These are phyloP conservation scores for Gnathochromis pfefferi DNA, from an alignment of 2,113 vertebrate genomes.

Conservation along the genomic window DNA sequence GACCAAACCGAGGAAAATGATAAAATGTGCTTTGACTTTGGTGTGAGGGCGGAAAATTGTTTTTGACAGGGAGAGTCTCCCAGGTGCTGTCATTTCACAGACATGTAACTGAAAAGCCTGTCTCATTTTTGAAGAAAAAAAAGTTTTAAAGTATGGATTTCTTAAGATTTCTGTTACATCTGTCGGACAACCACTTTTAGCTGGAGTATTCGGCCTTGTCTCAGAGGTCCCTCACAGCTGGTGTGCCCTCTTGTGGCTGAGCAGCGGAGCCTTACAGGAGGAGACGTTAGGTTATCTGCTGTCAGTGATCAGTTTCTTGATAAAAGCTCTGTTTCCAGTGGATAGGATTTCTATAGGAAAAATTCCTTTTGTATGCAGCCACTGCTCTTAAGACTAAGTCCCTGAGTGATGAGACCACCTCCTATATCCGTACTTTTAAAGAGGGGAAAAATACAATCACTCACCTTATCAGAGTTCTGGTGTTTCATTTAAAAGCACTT, in stretches of 20 bases:
- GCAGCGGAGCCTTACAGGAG: neutral
- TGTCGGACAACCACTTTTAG: neutral
- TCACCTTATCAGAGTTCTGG: neutral
- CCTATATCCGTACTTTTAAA: neutral
- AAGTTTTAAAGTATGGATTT: neutral
- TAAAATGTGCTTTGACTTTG: neutral
- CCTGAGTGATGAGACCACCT: neutral
- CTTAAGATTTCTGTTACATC: neutral
- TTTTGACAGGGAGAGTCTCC: neutral
- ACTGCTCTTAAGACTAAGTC: neutral
- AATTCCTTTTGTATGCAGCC: neutral
- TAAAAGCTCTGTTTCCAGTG: neutral
- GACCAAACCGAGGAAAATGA: neutral
- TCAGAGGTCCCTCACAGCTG: neutral
- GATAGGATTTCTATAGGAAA: neutral
- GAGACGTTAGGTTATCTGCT: neutral
- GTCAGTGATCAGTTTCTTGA: neutral
- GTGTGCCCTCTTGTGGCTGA: constrained; percentile 15
- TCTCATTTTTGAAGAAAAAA: neutral
- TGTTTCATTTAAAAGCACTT: neutral
- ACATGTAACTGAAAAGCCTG: neutral
- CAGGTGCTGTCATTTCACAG: neutral
- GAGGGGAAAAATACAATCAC: neutral
- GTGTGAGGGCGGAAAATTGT: constrained; percentile 3
- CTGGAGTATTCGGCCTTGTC: neutral